Conservation (phyloP, 2,888 invertebrate species). For the Caenorhabditis japonica region DNA sequence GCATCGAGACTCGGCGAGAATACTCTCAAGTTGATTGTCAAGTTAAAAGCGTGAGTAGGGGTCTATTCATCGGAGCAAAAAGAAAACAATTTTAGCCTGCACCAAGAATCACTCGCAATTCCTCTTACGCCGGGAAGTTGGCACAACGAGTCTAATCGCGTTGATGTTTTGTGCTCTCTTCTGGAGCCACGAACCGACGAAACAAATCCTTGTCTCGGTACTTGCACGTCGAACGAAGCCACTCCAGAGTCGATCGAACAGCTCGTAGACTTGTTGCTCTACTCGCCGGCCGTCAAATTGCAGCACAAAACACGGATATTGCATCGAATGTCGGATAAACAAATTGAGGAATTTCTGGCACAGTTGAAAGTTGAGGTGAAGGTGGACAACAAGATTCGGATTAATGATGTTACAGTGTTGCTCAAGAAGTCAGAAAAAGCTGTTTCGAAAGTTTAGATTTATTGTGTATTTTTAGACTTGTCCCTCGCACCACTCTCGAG, state of each 20-base stretch:
- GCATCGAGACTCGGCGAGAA: slow-evolving; percentile 12
- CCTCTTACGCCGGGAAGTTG: slow-evolving; percentile 20
- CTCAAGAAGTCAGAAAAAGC: not conserved
- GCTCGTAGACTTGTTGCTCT: slow-evolving; percentile 21
- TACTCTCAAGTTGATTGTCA: slow-evolving; percentile 19
- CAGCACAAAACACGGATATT: slow-evolving; percentile 19
- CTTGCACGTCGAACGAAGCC: slow-evolving; percentile 12
- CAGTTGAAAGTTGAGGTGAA: slow-evolving; percentile 27
- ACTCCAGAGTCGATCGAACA: slow-evolving; percentile 9
- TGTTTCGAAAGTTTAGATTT: not conserved
- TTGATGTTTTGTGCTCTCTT: slow-evolving; percentile 23
- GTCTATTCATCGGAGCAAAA: too few relatives aligned
- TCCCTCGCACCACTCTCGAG: not conserved
- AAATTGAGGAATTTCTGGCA: slow-evolving; percentile 11
- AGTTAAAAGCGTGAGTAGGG: slow-evolving; percentile 10
- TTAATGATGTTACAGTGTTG: slow-evolving; percentile 7
- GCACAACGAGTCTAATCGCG: slow-evolving; percentile 30
- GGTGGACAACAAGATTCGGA: slow-evolving; percentile 9
- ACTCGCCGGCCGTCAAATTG: slow-evolving; percentile 20
- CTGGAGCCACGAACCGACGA: slow-evolving; percentile 3
- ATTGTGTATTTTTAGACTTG: slow-evolving; percentile 3
- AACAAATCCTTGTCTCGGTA: slow-evolving; percentile 7
- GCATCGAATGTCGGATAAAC: slow-evolving; percentile 12
- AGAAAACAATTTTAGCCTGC: too few relatives aligned
- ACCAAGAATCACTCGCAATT: slow-evolving; percentile 1